Evolutionary conservation across 2,797 vertebrate species (phyloP).

Genomic region (Danio aesculapii): DNA sequence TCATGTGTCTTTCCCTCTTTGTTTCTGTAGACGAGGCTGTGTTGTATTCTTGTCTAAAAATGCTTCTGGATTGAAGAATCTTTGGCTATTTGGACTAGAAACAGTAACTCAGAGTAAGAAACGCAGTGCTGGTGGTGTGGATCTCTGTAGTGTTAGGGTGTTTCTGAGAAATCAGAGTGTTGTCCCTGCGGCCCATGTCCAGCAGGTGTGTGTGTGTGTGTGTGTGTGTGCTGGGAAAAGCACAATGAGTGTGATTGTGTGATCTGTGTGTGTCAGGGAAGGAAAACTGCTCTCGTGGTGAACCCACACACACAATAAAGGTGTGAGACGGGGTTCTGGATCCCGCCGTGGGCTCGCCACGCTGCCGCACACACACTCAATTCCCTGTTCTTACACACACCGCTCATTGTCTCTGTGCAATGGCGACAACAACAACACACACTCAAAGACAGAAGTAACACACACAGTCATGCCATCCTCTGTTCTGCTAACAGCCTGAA

Average conservation of each 20-base stretch:
- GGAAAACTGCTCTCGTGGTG: slow-evolving; percentile 68
- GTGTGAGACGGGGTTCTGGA: slow-evolving; percentile 64
- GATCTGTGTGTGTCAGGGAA: slow-evolving; percentile 66
- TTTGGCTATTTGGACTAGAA: too few species aligned
- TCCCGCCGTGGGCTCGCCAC: slow-evolving; percentile 66
- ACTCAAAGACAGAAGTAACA: background rate
- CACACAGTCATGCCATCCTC: background rate
- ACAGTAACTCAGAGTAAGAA: too few species aligned
- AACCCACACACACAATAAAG: slow-evolving; percentile 70
- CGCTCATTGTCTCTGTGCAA: slow-evolving; percentile 45
- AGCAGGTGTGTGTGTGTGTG: too few species aligned
- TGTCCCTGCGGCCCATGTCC: too few species aligned
- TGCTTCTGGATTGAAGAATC: too few species aligned
- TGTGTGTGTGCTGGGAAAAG: slow-evolving; percentile 54
- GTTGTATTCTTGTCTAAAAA: too few species aligned
- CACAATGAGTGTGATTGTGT: slow-evolving; percentile 76
- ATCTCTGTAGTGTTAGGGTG: too few species aligned
- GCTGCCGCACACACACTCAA: slow-evolving; percentile 65
- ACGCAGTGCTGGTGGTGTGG: too few species aligned
- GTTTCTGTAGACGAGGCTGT: too few species aligned
- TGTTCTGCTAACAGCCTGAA: background rate
- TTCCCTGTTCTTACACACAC: slow-evolving; percentile 55
- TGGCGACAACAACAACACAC: background rate
- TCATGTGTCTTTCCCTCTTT: too few species aligned
- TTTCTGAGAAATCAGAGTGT: too few species aligned